Percentiles rank a stretch among this genome's conserved stretches.
Evolutionary conservation across 2,113 vertebrate species (phyloP).

Genomic region (Pelobates fuscus): DNA sequence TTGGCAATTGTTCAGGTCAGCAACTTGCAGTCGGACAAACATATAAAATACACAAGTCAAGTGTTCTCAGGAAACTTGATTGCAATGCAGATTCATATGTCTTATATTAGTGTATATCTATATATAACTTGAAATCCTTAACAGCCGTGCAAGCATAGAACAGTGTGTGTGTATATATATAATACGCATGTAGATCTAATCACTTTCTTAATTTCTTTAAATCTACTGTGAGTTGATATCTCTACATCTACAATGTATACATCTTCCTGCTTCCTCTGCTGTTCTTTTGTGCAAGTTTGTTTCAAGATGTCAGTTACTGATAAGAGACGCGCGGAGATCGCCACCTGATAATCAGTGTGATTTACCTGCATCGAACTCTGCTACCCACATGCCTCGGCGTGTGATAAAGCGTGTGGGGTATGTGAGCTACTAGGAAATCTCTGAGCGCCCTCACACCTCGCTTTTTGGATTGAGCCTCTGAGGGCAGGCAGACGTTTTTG

Average conservation of each 20-base stretch:
- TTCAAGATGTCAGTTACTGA: slow-evolving; percentile 5
- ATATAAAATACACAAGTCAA: too few relatives aligned
- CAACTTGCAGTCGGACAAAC: too few relatives aligned
- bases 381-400: neutral
- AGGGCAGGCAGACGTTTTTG: too few relatives aligned
- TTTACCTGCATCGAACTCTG: neutral
- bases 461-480: too few relatives aligned
- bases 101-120: too few relatives aligned
- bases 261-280: neutral
- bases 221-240: neutral
- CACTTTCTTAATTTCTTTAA: neutral
- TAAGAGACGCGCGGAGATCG: neutral
- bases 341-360: neutral
- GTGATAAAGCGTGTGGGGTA: neutral
- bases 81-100: too few relatives aligned
- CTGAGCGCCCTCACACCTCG: too few relatives aligned
- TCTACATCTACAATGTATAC: neutral
- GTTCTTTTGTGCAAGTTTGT: neutral
- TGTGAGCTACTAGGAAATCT: neutral
- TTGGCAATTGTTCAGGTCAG: too few relatives aligned
- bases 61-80: too few relatives aligned
- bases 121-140: too few relatives aligned
- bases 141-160: too few relatives aligned
- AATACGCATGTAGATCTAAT: neutral
- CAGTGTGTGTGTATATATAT: too few relatives aligned